Percentiles rank a stretch among this genome's conserved stretches.
phyloP scores from a whole-genome alignment of 2,888 invertebrate species.

The Caradrina kadenii region DNA sequence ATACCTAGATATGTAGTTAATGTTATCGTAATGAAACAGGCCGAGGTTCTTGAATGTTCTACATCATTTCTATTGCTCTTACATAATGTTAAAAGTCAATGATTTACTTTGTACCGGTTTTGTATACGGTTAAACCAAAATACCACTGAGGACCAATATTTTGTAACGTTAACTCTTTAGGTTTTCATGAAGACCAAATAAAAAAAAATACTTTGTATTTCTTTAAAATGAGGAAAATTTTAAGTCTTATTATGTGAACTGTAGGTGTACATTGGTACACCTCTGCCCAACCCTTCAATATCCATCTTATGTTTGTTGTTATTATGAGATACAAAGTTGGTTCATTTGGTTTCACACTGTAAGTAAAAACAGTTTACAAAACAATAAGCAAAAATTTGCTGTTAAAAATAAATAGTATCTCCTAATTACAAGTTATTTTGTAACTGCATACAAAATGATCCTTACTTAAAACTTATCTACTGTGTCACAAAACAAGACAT shows the following conservation, averaged over 20 bases:
- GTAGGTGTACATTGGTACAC: too few species aligned
- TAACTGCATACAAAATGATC: background rate
- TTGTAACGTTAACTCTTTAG: slow-evolving; percentile 1
- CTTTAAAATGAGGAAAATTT: slow-evolving; percentile 2
- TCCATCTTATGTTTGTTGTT: too few species aligned
- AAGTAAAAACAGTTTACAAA: background rate
- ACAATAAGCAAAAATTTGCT: slow-evolving; percentile 30
- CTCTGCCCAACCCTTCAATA: too few species aligned
- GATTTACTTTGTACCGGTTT: background rate
- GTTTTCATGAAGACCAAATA: background rate
- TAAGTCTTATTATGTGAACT: background rate
- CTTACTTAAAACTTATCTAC: too few species aligned
- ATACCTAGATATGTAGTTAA: slow-evolving; percentile 1
- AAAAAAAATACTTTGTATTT: slow-evolving; percentile 7
- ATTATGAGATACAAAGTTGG: slow-evolving; percentile 1
- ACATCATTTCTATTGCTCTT: background rate
- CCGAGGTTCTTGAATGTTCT: slow-evolving; percentile 44
- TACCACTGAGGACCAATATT: slow-evolving; percentile 7
- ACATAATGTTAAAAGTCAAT: background rate
- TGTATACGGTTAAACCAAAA: background rate
- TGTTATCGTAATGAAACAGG: slow-evolving; percentile 33
- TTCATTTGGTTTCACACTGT: background rate
- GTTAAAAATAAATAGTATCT: slow-evolving; percentile 24
- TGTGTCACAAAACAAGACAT: background rate
- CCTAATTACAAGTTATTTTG: background rate